phyloP scores from a whole-genome alignment of 1,140 invertebrate genomes.

The Copidosoma floridanum region DNA sequence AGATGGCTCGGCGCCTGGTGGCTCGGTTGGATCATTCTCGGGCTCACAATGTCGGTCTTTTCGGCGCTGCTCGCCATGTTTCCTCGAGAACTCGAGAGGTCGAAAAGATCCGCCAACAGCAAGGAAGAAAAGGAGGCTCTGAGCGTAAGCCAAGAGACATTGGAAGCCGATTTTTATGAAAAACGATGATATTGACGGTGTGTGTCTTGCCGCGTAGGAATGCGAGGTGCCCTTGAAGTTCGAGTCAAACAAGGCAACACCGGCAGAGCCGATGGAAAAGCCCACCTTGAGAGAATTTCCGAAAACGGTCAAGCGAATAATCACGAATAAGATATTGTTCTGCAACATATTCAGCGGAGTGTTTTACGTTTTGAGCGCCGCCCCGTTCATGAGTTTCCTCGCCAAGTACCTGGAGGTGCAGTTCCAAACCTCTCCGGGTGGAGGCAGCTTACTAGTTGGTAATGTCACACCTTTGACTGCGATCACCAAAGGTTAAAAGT shows the following conservation, averaged over 20 bases:
- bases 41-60: slow-evolving; percentile 60
- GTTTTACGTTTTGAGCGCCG: slow-evolving; percentile 65
- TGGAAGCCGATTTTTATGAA: too few relatives aligned
- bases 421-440: slow-evolving; percentile 63
- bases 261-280: too few relatives aligned
- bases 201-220: too few relatives aligned
- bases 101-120: slow-evolving; percentile 22
- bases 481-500: too few relatives aligned
- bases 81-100: slow-evolving; percentile 55
- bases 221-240: slow-evolving; percentile 41
- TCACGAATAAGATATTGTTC: slow-evolving; percentile 62
- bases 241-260: slow-evolving; percentile 33
- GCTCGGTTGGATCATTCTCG: slow-evolving; percentile 66
- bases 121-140: neutral
- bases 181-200: too few relatives aligned
- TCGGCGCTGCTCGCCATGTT: slow-evolving; percentile 62
- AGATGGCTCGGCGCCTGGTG: slow-evolving; percentile 74
- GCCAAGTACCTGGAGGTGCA: slow-evolving; percentile 73
- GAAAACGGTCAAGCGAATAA: slow-evolving; percentile 59
- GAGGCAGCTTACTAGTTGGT: slow-evolving; percentile 65
- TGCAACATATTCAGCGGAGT: slow-evolving; percentile 61
- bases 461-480: too few relatives aligned
- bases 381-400: slow-evolving; percentile 69
- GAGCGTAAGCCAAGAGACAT: too few relatives aligned
- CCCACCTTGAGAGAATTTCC: slow-evolving; percentile 58